Evolutionary conservation across 2,797 vertebrate genomes (phyloP), one percentile per base, ranked within the genome.

Genomic region (Brachymystax lenok): DNA sequence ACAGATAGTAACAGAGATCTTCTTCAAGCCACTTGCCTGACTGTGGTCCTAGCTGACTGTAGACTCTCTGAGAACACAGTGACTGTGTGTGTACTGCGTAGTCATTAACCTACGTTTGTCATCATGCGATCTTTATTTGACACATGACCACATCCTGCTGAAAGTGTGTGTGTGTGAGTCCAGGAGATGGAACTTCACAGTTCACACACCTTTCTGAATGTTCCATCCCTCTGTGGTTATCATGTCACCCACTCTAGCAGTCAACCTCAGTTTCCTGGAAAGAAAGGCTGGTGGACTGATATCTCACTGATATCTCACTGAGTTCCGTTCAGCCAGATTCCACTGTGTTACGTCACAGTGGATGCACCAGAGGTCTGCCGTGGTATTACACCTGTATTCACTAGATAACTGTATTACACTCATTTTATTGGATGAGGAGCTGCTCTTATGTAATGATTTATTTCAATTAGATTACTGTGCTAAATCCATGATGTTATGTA

Each of bases 241-340:
- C 35, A 56, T 63, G 59, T 51, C 33, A 51, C 2, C 21, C 13
- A 21, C 71, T 35, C 7, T 70, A 54, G 6, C 28, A 76, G 70
- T 67, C 73, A 79, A 79, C 81, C 83, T 74, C 84, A 69, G 35
- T 30, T 79, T 88, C 88, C 83, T 88, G 40, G 12, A 54, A 24
- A 24, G 59, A 27, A 21, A 16, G 19, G 8, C 3, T 27, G 59
- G 59, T 63, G 21, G 40, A 46, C 51, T 14, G 5, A 17, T 54
- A 33, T 33, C 30, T 33, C 30, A 33, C 24, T 24, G 24, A 24
- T 24, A 24, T 24, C 24, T 24, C 24, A 24, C 40, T 12, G 8
- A 10, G 13, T 4, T 54, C 4, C 19, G 19, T 54, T 19, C 52
- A 54, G 52, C 16, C 52, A 54, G 52, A 19, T 19, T 54, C 17